phyloP scores from a whole-genome alignment of 2,113 vertebrate genomes.

The Piaya cayana region DNA sequence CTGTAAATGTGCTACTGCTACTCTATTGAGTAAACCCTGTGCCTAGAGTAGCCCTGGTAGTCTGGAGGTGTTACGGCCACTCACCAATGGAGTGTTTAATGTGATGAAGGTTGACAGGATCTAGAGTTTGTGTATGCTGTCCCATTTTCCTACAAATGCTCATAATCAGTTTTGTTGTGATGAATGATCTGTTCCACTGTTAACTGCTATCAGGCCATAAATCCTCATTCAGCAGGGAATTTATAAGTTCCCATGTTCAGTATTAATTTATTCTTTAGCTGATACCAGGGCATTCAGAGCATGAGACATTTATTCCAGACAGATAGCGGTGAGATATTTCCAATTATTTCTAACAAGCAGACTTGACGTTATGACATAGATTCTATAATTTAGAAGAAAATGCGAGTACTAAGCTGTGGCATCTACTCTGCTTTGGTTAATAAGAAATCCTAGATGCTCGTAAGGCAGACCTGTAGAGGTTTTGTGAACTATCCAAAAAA shows the following conservation, averaged over 20 bases:
- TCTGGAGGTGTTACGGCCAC: neutral
- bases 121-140: neutral
- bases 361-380: constrained; percentile 14
- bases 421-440: neutral
- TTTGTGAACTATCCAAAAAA: neutral
- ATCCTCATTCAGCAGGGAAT: neutral
- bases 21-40: neutral
- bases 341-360: constrained; percentile 17
- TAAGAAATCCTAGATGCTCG: neutral
- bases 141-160: neutral
- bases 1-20: neutral
- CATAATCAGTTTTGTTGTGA: neutral
- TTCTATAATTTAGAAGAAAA: constrained; percentile 20
- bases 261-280: constrained; percentile 7
- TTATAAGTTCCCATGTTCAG: neutral
- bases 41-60: neutral
- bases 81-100: rapidly evolving
- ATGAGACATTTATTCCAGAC: neutral
- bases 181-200: neutral
- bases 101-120: neutral
- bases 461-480: neutral
- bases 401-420: neutral
- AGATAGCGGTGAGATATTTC: constrained; percentile 14
- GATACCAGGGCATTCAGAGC: neutral
- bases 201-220: neutral